Evolutionary conservation across 2,888 invertebrate genomes (phyloP).

Genomic region (Tiliacea citrago): DNA sequence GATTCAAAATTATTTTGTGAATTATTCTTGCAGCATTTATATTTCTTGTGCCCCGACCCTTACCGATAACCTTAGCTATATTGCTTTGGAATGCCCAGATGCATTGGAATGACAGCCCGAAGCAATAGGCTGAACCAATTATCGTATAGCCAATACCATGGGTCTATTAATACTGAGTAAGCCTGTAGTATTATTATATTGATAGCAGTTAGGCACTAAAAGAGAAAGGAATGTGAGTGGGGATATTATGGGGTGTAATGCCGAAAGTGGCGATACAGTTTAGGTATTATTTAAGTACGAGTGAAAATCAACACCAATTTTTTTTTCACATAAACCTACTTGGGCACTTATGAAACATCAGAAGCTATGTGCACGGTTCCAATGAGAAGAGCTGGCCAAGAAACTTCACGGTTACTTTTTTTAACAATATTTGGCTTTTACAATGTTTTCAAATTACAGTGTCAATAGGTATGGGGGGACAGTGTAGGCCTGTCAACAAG

Average conservation of each 20-base stretch:
- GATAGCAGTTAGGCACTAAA: conserved; percentile 12
- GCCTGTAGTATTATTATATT: conserved; percentile 24
- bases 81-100: conserved; percentile 54
- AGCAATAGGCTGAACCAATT: conserved; percentile 50
- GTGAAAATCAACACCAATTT: no score
- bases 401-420: no score
- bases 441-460: no score
- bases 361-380: no score
- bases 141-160: conserved; percentile 37
- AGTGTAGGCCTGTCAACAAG: no score
- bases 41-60: conserved; percentile 28
- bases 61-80: conserved; percentile 12
- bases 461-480: no score
- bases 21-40: not conserved
- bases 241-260: not conserved
- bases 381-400: no score
- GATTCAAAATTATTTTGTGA: no score
- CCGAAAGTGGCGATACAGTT: not conserved
- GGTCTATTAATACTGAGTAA: conserved; percentile 53
- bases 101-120: conserved; percentile 58
- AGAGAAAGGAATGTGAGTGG: conserved; percentile 1
- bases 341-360: no score
- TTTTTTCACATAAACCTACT: no score
- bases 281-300: not conserved
- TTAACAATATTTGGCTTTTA: no score